Evolutionary conservation across 2,797 vertebrate genomes (phyloP).

Genomic region (Spinus olivaceus): DNA sequence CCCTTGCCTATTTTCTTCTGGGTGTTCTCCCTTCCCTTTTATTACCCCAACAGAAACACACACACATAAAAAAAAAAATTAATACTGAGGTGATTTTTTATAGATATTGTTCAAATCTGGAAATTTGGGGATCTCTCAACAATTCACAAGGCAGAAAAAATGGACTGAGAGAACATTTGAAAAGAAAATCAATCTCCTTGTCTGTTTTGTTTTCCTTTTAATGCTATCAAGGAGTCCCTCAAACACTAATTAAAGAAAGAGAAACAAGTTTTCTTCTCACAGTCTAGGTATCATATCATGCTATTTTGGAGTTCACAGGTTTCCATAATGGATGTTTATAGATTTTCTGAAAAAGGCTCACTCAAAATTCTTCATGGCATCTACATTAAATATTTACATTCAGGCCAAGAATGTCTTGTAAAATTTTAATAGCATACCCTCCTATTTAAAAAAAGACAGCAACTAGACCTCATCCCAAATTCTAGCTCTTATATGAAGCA

Average conservation of each 20-base stretch:
- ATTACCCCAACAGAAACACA: not conserved
- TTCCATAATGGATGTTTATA: not conserved
- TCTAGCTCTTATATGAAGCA: not conserved
- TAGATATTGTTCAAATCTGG: not conserved
- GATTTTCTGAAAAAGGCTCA: not conserved
- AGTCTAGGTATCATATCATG: not conserved
- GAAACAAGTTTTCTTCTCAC: not conserved
- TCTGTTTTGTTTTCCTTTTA: not conserved
- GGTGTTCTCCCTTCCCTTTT: not conserved
- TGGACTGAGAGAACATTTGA: not conserved
- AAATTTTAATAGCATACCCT: not conserved
- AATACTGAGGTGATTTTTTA: not conserved
- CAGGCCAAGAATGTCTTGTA: not conserved
- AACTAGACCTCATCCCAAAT: not conserved
- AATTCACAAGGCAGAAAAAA: not conserved
- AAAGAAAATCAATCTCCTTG: not conserved
- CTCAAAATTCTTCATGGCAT: not conserved
- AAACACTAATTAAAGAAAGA: not conserved
- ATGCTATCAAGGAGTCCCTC: not conserved
- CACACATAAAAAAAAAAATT: too few relatives aligned
- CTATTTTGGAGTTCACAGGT: not conserved
- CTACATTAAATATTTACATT: slow-evolving; percentile 10
- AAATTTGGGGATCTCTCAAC: not conserved
- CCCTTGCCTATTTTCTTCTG: not conserved
- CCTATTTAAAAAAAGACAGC: not conserved